Base-by-base conservation (phyloP, 2,888 invertebrate genomes). In the Dryobotodes eremita region DNA sequence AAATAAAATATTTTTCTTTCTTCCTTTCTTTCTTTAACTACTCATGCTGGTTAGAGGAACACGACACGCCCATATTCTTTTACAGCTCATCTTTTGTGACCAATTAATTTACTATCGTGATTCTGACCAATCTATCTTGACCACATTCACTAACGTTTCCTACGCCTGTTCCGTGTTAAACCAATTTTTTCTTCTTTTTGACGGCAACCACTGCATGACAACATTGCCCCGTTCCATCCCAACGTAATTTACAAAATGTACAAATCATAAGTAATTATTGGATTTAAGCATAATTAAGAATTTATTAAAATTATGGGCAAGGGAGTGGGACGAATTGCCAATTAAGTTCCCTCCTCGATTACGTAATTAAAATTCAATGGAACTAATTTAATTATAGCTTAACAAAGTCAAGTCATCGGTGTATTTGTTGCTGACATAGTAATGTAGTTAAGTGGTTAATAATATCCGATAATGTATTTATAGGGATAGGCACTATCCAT, bases 301-400 rank as follows among this genome's bases (percentile, higher is more conserved):
- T 50, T 13, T 0, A 69, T 11, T 23, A 5, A 17, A 1, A 17
- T 26, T 42, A 46, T 53, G 1, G 15, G 17, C 68, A n/a, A 66
- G 6, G 79, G 36, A 55, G 53, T 68, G 46, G 26, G 1, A 31
- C 17, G 62, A 46, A 79, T 48, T 46, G 17, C 4, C 10, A 36
- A 10, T 59, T 36, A 81, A 13, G 15, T 53, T 26, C 20, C 20
- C 57, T 66, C n/a, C 1, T 46, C 20, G n/a, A 59, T 53, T 59
- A 36, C 36, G 61, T 61, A 55, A 66, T 61, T 66, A 48, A 55
- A 66, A 61, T 66, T 50, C 46, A 50, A 46, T 46, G 64, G 83
- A 69, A 82, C 68, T 69, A 82, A 82, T 75, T 75, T 75, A 69
- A 69, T 82, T 31, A 80, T 59, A 77, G 31, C 20, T 61, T 13